A percentile compares a stretch with the other conserved stretches of the same genome.
These are phyloP conservation scores for Carabus problematicus DNA, from an alignment of 2,888 invertebrate genomes.

Conservation along the genomic window DNA sequence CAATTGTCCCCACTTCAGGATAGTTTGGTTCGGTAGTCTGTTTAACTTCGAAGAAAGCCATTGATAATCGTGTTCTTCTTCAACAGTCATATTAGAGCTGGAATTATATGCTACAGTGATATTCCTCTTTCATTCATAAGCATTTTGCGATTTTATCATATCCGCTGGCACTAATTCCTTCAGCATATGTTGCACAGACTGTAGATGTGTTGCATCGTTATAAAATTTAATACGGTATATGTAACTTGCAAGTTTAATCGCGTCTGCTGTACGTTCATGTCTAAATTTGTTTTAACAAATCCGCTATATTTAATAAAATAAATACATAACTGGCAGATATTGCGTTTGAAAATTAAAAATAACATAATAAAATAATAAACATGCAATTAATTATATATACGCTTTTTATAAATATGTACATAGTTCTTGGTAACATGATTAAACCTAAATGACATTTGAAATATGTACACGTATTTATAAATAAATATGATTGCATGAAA, in stretches of 20 bases:
- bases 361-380: no score
- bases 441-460: no score
- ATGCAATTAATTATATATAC: no score
- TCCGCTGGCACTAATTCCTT: slow-evolving; percentile 80
- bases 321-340: no score
- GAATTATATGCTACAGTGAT: slow-evolving; percentile 71
- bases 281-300: no score
- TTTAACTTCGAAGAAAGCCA: slow-evolving; percentile 92
- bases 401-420: no score
- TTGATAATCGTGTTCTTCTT: slow-evolving; percentile 76
- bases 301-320: no score
- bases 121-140: slow-evolving; percentile 83
- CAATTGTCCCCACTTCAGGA: slow-evolving; percentile 86
- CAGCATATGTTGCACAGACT: slow-evolving; percentile 63
- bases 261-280: no score
- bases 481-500: no score
- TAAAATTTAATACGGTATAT: slow-evolving; percentile 81
- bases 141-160: slow-evolving; percentile 72
- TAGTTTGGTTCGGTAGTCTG: slow-evolving; percentile 87
- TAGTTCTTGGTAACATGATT: no score
- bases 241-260: slow-evolving; percentile 79
- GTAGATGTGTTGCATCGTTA: slow-evolving; percentile 66
- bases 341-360: no score
- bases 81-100: slow-evolving; percentile 67
- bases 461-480: no score